Evolutionary conservation across 2,797 vertebrate species (phyloP).

Genomic region (Sebastes umbrosus): DNA sequence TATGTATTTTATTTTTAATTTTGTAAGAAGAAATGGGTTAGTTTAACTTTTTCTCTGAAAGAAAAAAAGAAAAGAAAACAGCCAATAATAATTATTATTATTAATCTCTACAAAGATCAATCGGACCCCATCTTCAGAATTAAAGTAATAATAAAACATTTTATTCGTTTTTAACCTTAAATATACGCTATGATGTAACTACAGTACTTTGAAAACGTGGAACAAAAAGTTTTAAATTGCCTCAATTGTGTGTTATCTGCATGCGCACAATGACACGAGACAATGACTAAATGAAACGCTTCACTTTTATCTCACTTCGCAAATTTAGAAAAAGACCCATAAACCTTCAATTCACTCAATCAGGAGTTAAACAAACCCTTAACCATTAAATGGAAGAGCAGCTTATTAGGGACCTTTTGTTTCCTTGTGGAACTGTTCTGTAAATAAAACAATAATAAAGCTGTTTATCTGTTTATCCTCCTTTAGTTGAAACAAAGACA

Average conservation of each 20-base stretch:
- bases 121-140: background rate
- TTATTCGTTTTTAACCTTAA: background rate
- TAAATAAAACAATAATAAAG: constrained; percentile 14
- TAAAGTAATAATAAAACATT: background rate
- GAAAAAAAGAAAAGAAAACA: background rate
- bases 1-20: background rate
- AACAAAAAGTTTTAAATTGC: background rate
- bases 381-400: constrained; percentile 3
- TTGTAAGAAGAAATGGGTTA: background rate
- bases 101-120: background rate
- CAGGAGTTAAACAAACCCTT: constrained; percentile 6
- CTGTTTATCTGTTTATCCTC: background rate
- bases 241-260: constrained; percentile 6
- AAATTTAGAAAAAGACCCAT: constrained; percentile 5
- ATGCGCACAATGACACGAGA: background rate
- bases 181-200: background rate
- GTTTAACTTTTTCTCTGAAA: background rate
- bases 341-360: background rate
- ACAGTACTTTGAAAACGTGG: background rate
- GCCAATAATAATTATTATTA: background rate
- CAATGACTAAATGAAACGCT: background rate
- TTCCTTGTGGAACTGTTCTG: background rate
- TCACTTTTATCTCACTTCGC: constrained; percentile 14
- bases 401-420: background rate
- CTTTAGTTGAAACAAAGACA: background rate